Conservation (phyloP, 2,113 vertebrate species). For the Lophius piscatorius region DNA sequence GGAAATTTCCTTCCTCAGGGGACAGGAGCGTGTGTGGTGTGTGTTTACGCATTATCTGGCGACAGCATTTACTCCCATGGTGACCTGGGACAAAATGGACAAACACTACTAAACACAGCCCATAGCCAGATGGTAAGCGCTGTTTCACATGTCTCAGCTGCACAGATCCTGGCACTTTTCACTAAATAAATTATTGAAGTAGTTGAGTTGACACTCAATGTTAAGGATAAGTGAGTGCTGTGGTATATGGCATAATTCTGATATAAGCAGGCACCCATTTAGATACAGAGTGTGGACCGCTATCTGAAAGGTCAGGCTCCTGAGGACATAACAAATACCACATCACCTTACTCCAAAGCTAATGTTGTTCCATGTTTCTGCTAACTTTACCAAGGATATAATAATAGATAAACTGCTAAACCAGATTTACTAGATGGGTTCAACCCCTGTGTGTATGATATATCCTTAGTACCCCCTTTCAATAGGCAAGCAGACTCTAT, state of each 20-base stretch:
- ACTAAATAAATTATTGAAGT: conserved; percentile 1
- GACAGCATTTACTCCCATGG: conserved; percentile 67
- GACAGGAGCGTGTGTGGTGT: conserved; percentile 47
- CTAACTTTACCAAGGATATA: too few relatives aligned
- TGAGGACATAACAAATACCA: too few relatives aligned
- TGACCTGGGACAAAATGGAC: conserved; percentile 57
- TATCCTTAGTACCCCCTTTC: too few relatives aligned
- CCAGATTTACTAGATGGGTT: too few relatives aligned
- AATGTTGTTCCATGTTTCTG: conserved; percentile 60
- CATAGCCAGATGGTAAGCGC: conserved; percentile 46
- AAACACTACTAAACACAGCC: conserved; percentile 31
- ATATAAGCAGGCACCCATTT: conserved; percentile 21
- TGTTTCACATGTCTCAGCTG: conserved; percentile 31
- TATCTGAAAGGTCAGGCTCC: conserved; percentile 37
- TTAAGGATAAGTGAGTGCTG: not conserved
- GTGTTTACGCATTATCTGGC: conserved; percentile 71
- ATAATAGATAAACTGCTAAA: too few relatives aligned
- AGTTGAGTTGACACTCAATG: not conserved
- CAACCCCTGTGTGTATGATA: too few relatives aligned
- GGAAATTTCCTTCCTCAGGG: conserved; percentile 73
- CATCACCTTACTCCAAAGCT: conserved; percentile 45
- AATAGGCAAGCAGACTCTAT: too few relatives aligned
- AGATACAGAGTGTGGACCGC: conserved; percentile 19
- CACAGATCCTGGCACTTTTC: conserved; percentile 5
- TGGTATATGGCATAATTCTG: not conserved